Evolutionary conservation across 2,797 vertebrate genomes (phyloP).

Genomic region (Thalassophryne amazonica): DNA sequence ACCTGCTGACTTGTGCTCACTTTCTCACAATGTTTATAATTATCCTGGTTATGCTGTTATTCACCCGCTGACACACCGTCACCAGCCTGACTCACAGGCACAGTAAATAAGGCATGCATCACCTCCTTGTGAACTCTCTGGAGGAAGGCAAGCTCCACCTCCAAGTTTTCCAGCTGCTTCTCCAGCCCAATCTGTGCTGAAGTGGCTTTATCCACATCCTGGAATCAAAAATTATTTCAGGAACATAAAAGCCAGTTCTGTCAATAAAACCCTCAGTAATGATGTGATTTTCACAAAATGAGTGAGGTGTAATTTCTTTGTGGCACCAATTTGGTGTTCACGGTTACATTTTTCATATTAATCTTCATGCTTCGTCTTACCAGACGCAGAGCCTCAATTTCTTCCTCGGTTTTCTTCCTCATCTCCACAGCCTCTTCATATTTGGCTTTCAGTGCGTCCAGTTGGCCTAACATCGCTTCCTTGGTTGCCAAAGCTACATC

Average conservation of each 20-base stretch:
- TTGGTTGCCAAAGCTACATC: constrained; percentile 71
- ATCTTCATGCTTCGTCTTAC: constrained; percentile 68
- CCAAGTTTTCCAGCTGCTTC: constrained; percentile 75
- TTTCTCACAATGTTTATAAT: constrained; percentile 30
- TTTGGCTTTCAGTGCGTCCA: constrained; percentile 73
- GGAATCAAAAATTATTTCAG: not conserved
- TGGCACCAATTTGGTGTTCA: no score
- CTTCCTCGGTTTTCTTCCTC: constrained; percentile 73
- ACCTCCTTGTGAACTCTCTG: constrained; percentile 72
- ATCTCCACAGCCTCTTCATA: constrained; percentile 72
- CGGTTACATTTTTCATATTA: no score
- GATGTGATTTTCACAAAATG: no score
- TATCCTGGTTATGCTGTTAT: not conserved
- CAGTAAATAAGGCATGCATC: not conserved
- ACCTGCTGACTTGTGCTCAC: not conserved
- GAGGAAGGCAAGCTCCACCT: constrained; percentile 74
- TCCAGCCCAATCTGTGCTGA: constrained; percentile 63
- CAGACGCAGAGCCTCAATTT: constrained; percentile 76
- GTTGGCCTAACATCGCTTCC: constrained; percentile 64
- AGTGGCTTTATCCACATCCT: constrained; percentile 75
- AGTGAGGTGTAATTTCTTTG: no score
- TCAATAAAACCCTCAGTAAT: no score
- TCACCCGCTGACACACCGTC: not conserved
- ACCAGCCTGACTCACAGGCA: not conserved
- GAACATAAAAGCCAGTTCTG: not conserved